These are phyloP conservation scores for Sternotherus odoratus DNA, from an alignment of 2,797 vertebrate genomes.

Conservation along the genomic window DNA sequence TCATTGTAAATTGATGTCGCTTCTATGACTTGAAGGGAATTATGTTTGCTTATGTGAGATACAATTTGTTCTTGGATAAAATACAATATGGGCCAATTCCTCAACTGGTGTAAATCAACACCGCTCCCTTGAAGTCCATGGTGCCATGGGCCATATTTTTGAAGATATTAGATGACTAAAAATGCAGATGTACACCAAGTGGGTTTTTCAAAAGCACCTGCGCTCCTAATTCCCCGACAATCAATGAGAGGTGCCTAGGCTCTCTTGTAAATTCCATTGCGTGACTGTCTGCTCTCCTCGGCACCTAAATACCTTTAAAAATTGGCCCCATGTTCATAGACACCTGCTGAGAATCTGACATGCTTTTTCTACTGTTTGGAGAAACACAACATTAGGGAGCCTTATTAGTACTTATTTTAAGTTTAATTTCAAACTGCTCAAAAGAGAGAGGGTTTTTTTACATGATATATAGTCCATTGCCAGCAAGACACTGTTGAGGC, in stretches of 20 bases:
- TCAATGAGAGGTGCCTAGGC: not conserved
- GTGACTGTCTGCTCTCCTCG: not conserved
- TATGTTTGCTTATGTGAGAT: not conserved
- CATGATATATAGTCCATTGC: not conserved
- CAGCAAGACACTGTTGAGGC: not conserved
- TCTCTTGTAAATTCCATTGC: no score
- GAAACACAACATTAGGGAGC: not conserved
- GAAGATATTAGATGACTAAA: not conserved
- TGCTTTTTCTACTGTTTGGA: not conserved
- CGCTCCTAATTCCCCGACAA: not conserved
- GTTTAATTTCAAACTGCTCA: not conserved
- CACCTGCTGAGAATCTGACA: not conserved
- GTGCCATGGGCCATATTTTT: no score
- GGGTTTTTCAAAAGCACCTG: not conserved
- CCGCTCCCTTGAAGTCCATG: not conserved
- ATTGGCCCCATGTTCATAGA: not conserved
- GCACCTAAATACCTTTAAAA: no score
- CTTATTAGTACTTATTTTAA: not conserved
- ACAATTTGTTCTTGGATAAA: not conserved
- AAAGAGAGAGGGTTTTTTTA: not conserved
- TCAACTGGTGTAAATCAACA: not conserved
- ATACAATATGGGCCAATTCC: not conserved
- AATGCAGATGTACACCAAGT: not conserved
- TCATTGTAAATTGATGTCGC: not conserved
- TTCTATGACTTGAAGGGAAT: not conserved